Base-by-base conservation (phyloP, 2,797 vertebrate genomes). In the Zenarchopterus dispar region DNA sequence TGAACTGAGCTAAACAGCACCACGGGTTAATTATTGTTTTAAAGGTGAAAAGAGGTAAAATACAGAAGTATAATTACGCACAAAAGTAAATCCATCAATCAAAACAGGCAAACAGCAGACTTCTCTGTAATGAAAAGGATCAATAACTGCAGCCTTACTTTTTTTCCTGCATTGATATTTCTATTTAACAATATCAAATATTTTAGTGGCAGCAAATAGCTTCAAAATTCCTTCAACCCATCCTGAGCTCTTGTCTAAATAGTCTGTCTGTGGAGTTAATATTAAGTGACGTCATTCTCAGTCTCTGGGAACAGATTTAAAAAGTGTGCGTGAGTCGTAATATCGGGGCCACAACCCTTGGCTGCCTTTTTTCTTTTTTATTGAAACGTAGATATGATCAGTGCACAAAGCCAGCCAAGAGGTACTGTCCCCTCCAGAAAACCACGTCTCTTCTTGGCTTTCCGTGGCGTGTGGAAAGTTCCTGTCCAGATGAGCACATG, bases 361-460 rank as follows among this genome's bases (percentile, higher is more conserved):
- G 76, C 85, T 73, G 79, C 36, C 13, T 39, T 15, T 39, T 10
- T 39, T 13, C 65, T 77, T 89, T 87, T 73, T 87, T 66, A 84
- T 84, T 84, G 50, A 84, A 84, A 56, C 45, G n/a, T 77, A 67
- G 60, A 31, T 62, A 21, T 56, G 77, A 67, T 76, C 62, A 42
- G 74, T 13, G 8, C 80, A 90, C 89, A 91, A 92, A 92, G 86
- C 24, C 71, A 26, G 87, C 86, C 82, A 78, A 78, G 81, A 85
- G 84, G 75, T 66, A 62, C 86, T 83, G 88, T 78, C 89, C 90
- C 91, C 87, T 87, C 56, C 52, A 58, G 43, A 75, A 49, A 68
- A 69, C 45, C 45, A 17, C 7, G 5, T 72, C 61, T 72, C 56
- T 9, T 62, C 61, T 67, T 31, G 36, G 52, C 55, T 64, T 65